Evolutionary conservation across 2,113 vertebrate genomes (phyloP), one percentile per base, ranked within the genome.

Genomic region (Chaetodon trifascialis): DNA sequence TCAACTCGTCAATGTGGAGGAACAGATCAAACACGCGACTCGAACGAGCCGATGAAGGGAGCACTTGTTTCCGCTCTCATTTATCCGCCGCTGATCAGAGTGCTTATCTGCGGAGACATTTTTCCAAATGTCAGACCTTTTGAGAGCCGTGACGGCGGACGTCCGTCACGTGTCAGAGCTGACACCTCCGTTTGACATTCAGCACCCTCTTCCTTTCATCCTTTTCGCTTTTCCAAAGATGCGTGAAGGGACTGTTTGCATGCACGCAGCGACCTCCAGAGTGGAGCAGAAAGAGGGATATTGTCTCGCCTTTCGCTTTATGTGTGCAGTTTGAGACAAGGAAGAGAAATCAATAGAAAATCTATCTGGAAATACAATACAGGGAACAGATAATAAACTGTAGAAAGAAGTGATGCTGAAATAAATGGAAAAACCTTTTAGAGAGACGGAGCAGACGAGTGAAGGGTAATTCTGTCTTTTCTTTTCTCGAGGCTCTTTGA

Each of bases 401-500:
- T 76, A 3, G 63, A 80, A 54, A 46, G 14, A 47, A 74, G 66
- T 75, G 60, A 69, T 66, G 67, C 64, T 51, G 62, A 76, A 73
- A 72, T 75, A 46, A 66, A 52, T 1, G 16, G 47, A 25, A 73
- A 73, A 63, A 59, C 12, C 54, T 42, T 83, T 79, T 58, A 68
- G 42, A 15, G 65, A 30, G 30, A 30, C 30, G 30, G 30, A 30
- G 30, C 34, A 40, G 36, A 82, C 64, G 47, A 38, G 38, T 62
- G 34, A 82, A 63, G 34, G 80, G 23, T 81, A 51, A 86, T 71
- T 34, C 79, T 36, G 3, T 40, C 38, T 7, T 78, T 79, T 90
- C 73, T 87, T 90, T 56, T 88, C 85, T 82, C 17, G 58, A 99
- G 98, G 96, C 96, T 99, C 88, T 99, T 99, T 86, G 98, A 99